Base-by-base conservation (phyloP, 2,113 vertebrate species). In the Calidris pygmaea region DNA sequence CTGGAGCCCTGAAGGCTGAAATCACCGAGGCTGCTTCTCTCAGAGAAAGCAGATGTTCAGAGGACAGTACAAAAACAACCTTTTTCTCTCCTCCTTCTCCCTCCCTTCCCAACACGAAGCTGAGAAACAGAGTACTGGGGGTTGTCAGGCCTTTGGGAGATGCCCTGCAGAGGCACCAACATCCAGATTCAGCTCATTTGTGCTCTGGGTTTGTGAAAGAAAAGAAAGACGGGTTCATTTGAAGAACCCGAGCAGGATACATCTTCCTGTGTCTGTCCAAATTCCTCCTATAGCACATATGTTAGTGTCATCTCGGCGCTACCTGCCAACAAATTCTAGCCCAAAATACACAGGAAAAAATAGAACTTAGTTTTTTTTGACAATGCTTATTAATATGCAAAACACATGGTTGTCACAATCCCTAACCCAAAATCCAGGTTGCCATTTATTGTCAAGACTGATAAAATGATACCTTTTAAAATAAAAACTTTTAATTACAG, bases 41-140 rank as follows among this genome's bases (percentile, higher is more conserved):
- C 87, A 19, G 84, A 95, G 92, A 87, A 89, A 96, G 96, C 95
- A 98, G 97, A 97, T 94, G 97, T 96, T 96, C 90, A 92, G 85
- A 95, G 96, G 83, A 30, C 74, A 70, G 92, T 14, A 78, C 87
- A 85, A 78, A 92, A 97, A 87, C 85, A 87, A 95, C 72, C 87
- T 95, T 83, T 22, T 75, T 81, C 96, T 96, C 15, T 50, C 50
- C 75, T 89, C 91, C 72, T 86, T 2, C 72, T 82, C 63, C 62
- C 45, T 84, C 77, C 29, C 74, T 81, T 48, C 60, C 2, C 0
- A 95, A 50, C 56, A 60, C 8, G 50, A 85, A 95, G 86, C 55
- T 37, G 74, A 82, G 96, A 80, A 89, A 71, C 7, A 89, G 91
- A 95, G 66, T 27, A 65, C 16, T 10, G 32, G 34, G 53, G 84